Percentiles rank a stretch among this genome's conserved stretches.
Evolutionary conservation across 2,888 invertebrate species (phyloP).

Genomic region (Troides oblongomaculatus): DNA sequence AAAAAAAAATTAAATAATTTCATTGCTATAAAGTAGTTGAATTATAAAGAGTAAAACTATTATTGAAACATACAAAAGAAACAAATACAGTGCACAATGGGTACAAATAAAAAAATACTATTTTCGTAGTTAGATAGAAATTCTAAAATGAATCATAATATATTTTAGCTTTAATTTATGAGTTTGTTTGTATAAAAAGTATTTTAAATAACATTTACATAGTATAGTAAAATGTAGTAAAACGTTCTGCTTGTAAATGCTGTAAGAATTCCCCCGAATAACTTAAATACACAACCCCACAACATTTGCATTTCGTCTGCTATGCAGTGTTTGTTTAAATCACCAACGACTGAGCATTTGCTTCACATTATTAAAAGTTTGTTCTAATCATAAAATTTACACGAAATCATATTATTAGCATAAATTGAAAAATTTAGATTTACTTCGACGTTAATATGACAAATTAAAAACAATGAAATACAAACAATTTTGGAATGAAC

Average conservation of each 20-base stretch:
- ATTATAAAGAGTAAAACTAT: too few relatives aligned
- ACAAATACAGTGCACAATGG: too few relatives aligned
- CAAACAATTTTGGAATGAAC: background rate
- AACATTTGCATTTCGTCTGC: slow-evolving; percentile 16
- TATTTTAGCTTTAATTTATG: too few relatives aligned
- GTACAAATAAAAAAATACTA: too few relatives aligned
- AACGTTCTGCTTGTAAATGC: background rate
- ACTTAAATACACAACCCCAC: background rate
- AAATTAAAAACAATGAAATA: background rate
- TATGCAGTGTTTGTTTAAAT: slow-evolving; percentile 13
- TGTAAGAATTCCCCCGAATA: background rate
- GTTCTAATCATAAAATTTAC: too few relatives aligned
- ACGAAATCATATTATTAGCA: too few relatives aligned
- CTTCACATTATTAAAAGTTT: background rate
- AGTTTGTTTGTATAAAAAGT: background rate
- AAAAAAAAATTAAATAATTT: too few relatives aligned
- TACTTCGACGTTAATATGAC: background rate
- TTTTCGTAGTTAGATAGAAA: too few relatives aligned
- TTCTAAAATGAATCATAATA: too few relatives aligned
- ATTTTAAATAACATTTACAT: background rate
- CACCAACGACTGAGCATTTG: background rate
- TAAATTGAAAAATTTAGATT: background rate
- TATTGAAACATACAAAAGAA: too few relatives aligned
- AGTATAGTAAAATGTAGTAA: background rate
- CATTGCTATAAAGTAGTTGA: too few relatives aligned